A percentile compares a stretch with the other conserved stretches of the same genome.
These are phyloP conservation scores for Ectobius pallidus DNA, from an alignment of 2,888 invertebrate species.

Conservation along the genomic window DNA sequence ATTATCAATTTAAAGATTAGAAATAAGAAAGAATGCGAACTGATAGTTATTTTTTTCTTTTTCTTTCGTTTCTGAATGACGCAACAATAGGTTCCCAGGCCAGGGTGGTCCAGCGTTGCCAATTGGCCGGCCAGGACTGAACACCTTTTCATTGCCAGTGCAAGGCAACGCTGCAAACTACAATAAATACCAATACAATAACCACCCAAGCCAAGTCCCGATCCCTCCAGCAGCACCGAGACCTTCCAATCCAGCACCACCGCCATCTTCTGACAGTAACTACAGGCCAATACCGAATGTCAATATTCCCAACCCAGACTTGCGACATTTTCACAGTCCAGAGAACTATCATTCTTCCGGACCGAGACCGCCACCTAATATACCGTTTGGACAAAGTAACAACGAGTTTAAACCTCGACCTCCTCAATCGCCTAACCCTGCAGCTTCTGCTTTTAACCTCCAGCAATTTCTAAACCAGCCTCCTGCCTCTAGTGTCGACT, in stretches of 20 bases:
- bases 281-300: constrained; percentile 28
- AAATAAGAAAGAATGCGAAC: constrained; percentile 9
- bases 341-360: constrained; percentile 26
- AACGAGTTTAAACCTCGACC: constrained; percentile 23
- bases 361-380: constrained; percentile 31
- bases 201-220: neutral
- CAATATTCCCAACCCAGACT: constrained; percentile 19
- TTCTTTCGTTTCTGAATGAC: constrained; percentile 18
- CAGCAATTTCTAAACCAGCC: neutral
- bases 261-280: constrained; percentile 27
- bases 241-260: constrained; percentile 14
- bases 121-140: constrained; percentile 23
- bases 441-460: neutral
- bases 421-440: constrained; percentile 8
- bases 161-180: constrained; percentile 24
- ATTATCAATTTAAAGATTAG: neutral
- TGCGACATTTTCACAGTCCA: constrained; percentile 26
- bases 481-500: neutral
- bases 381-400: constrained; percentile 16
- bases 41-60: constrained; percentile 28
- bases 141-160: constrained; percentile 24
- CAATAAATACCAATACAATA: constrained; percentile 19
- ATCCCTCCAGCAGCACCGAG: neutral
- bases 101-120: constrained; percentile 35
- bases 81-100: constrained; percentile 30